Conservation (phyloP, 1,140 invertebrate species). For the Mactra quadrangularis region DNA sequence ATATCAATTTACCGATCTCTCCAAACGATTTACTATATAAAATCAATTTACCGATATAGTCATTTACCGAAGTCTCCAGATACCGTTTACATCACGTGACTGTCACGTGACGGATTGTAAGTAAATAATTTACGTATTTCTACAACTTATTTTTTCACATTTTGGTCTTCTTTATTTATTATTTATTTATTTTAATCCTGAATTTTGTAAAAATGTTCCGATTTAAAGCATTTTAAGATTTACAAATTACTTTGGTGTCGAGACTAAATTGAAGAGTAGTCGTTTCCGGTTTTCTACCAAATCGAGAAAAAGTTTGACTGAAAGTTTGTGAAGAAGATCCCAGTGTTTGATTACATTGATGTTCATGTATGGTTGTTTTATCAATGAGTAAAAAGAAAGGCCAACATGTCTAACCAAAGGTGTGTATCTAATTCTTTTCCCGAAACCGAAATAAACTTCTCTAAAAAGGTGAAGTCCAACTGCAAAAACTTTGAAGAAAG, state of each 20-base stretch:
- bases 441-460: too few relatives aligned
- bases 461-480: too few relatives aligned
- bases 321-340: too few relatives aligned
- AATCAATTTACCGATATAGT: too few relatives aligned
- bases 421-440: neutral
- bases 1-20: too few relatives aligned
- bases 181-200: neutral
- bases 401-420: conserved; percentile 63
- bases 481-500: too few relatives aligned
- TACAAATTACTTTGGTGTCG: too few relatives aligned
- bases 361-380: neutral
- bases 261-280: neutral
- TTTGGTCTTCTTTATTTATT: neutral
- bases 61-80: too few relatives aligned
- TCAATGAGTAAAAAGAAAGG: conserved; percentile 42
- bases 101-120: conserved; percentile 48
- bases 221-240: neutral
- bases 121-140: neutral
- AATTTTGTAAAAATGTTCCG: neutral
- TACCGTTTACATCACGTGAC: conserved; percentile 60
- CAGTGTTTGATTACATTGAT: neutral
- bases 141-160: neutral
- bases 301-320: neutral
- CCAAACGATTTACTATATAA: too few relatives aligned
- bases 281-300: conserved; percentile 30